Percentiles rank a stretch among this genome's conserved stretches.
Conservation (phyloP, 2,113 vertebrate species). For the Ictalurus furcatus region DNA sequence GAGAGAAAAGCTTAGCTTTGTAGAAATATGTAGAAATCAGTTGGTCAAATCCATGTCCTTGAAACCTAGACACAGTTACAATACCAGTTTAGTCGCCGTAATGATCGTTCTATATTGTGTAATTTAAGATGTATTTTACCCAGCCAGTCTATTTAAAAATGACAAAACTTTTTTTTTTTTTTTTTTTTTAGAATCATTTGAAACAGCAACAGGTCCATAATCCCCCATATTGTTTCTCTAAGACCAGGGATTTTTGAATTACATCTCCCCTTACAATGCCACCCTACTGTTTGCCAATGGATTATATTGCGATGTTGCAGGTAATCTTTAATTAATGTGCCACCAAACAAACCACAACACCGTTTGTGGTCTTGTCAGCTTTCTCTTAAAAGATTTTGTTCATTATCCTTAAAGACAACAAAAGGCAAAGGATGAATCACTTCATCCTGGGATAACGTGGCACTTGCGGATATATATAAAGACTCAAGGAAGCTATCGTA, state of each 20-base stretch:
- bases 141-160: slow-evolving; percentile 20
- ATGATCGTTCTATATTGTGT: not conserved
- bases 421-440: slow-evolving; percentile 36
- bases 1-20: not conserved
- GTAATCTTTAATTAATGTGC: slow-evolving; percentile 64
- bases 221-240: slow-evolving; percentile 69
- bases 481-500: not conserved
- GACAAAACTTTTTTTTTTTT: not conserved
- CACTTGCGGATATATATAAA: slow-evolving; percentile 67
- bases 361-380: slow-evolving; percentile 48
- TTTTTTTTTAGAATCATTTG: not conserved
- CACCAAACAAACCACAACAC: slow-evolving; percentile 56
- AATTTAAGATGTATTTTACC: not conserved
- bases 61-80: slow-evolving; percentile 20
- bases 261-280: slow-evolving; percentile 36
- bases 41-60: not conserved
- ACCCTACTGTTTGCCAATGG: slow-evolving; percentile 56
- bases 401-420: slow-evolving; percentile 54
- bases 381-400: slow-evolving; percentile 38
- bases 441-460: slow-evolving; percentile 47
- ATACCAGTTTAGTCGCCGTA: not conserved
- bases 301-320: slow-evolving; percentile 20
- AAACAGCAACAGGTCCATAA: slow-evolving; percentile 51
- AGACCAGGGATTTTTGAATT: slow-evolving; percentile 59
- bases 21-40: not conserved